These are phyloP conservation scores for Andrena marginata DNA, from an alignment of 2,888 invertebrate species.

Conservation along the genomic window DNA sequence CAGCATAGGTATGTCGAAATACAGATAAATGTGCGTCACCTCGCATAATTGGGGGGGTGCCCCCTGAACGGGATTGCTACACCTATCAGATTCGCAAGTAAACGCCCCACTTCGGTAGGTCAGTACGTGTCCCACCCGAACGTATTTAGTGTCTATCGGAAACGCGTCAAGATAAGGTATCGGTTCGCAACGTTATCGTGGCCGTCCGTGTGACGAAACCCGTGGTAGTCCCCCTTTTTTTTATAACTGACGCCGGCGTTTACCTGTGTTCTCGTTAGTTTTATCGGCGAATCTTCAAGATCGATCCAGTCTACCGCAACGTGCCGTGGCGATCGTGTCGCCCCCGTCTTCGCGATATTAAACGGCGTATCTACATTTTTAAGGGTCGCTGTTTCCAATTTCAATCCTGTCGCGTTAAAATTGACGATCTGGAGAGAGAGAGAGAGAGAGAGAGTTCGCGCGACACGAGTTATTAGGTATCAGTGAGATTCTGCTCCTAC, in stretches of 20 bases:
- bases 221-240: conserved; percentile 17
- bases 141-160: conserved; percentile 55
- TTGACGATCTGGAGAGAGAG: neutral
- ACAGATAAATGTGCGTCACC: too few species aligned
- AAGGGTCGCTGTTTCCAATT: neutral
- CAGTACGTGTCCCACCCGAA: conserved; percentile 52
- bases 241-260: conserved; percentile 61
- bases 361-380: neutral
- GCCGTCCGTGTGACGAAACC: conserved; percentile 58
- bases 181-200: conserved; percentile 47
- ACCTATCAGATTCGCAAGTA: neutral
- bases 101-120: conserved; percentile 59
- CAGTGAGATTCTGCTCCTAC: neutral
- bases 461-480: neutral
- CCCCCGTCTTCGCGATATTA: conserved; percentile 10
- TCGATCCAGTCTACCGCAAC: conserved; percentile 65
- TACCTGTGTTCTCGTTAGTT: conserved; percentile 55
- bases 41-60: too few species aligned
- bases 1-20: too few species aligned
- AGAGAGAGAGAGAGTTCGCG: too few species aligned
- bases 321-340: conserved; percentile 58
- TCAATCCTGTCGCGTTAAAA: neutral
- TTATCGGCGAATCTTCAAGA: conserved; percentile 69
- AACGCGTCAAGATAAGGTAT: conserved; percentile 62
- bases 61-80: neutral